phyloP scores from a whole-genome alignment of 2,797 vertebrate genomes.

The Poeciliopsis paucimaculata region DNA sequence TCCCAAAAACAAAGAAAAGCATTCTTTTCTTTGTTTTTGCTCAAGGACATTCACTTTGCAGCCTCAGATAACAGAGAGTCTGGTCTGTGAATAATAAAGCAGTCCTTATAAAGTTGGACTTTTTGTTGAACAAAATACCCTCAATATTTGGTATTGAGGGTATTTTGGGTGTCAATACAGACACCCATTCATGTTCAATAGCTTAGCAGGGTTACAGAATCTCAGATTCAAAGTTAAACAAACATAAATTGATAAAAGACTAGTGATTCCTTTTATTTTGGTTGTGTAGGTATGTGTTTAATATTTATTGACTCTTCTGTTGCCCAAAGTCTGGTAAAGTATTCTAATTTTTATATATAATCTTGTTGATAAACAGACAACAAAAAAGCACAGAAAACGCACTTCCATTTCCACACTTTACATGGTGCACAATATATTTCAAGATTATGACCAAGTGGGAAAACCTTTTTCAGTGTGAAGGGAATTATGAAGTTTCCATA shows the following conservation, averaged over 20 bases:
- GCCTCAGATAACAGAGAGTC: conserved; percentile 29
- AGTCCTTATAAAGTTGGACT: conserved; percentile 5
- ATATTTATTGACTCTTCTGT: neutral
- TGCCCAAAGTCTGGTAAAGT: neutral
- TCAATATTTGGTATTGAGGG: too few species aligned
- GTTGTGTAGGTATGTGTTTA: neutral
- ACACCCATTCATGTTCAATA: neutral
- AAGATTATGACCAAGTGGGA: neutral
- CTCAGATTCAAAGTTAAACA: neutral
- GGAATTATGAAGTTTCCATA: neutral
- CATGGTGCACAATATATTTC: neutral
- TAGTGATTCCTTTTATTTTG: neutral
- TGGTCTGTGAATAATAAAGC: conserved; percentile 18
- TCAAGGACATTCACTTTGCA: conserved; percentile 47
- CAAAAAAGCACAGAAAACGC: neutral
- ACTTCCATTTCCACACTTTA: neutral
- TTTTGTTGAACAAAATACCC: conserved; percentile 1
- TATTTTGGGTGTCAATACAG: too few species aligned
- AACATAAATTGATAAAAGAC: neutral
- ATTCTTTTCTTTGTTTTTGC: conserved; percentile 38
- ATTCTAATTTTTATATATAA: neutral
- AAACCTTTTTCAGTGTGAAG: neutral
- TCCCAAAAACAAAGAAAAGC: conserved; percentile 57
- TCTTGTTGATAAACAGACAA: neutral
- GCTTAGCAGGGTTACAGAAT: neutral